Evolutionary conservation across 2,113 vertebrate genomes (phyloP).

Genomic region (Dipodomys spectabilis): DNA sequence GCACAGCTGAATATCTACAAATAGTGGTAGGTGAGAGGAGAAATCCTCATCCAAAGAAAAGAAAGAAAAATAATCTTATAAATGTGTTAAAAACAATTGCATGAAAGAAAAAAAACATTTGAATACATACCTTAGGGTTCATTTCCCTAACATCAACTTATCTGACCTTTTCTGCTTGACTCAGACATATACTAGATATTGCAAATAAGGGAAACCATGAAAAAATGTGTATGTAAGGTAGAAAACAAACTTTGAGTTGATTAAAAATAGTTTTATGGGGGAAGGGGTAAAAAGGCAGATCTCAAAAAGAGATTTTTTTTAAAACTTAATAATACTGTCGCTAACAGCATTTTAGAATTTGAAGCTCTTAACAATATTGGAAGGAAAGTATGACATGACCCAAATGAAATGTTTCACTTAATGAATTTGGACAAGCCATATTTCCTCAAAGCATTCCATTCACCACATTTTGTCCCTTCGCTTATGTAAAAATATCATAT

Average conservation of each 20-base stretch:
- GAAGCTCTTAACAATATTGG: conserved; percentile 39
- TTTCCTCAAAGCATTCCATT: conserved; percentile 70
- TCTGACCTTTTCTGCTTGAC: no score
- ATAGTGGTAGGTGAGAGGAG: not conserved
- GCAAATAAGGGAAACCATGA: not conserved
- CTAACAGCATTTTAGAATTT: conserved; percentile 27
- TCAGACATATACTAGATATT: no score
- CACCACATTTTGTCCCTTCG: conserved; percentile 49
- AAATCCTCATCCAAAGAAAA: not conserved
- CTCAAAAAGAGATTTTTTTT: not conserved
- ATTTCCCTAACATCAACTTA: no score
- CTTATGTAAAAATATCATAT: conserved; percentile 75
- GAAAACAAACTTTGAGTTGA: not conserved
- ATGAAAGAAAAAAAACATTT: no score
- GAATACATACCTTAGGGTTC: no score
- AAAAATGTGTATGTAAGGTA: not conserved
- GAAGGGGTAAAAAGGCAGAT: not conserved
- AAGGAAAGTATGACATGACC: conserved; percentile 32
- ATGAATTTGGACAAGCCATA: conserved; percentile 71
- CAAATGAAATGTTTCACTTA: conserved; percentile 56
- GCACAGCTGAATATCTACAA: not conserved
- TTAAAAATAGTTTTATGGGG: not conserved
- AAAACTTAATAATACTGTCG: not conserved
- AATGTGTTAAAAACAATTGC: no score
- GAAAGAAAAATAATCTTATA: not conserved